Conservation (phyloP, 2,888 invertebrate species). For the Agonopterix subpropinquella region DNA sequence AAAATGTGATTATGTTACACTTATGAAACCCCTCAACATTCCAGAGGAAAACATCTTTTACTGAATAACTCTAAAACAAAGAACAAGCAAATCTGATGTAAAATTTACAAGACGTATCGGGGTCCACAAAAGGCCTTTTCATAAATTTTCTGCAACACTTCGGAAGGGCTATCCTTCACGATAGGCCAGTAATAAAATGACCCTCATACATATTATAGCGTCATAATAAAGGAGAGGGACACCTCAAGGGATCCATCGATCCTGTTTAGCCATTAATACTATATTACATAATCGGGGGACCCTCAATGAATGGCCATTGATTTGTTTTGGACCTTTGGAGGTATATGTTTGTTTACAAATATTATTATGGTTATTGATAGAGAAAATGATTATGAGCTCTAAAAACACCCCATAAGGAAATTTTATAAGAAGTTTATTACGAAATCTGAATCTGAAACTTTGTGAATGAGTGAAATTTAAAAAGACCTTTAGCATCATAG, state of each 20-base stretch:
- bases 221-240: slow-evolving; percentile 50
- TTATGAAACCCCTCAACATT: no score
- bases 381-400: no score
- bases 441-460: no score
- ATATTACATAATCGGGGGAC: slow-evolving; percentile 36
- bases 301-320: slow-evolving; percentile 18
- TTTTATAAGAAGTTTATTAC: no score
- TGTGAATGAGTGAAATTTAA: no score
- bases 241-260: slow-evolving; percentile 61
- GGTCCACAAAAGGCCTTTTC: slow-evolving; percentile 41
- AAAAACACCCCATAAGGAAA: no score
- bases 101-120: slow-evolving; percentile 42
- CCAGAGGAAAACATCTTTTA: no score
- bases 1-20: no score
- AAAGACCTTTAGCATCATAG: no score
- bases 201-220: slow-evolving; percentile 61
- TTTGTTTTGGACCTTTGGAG: slow-evolving; percentile 15
- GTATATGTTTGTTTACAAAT: slow-evolving; percentile 2
- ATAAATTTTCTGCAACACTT: slow-evolving; percentile 50
- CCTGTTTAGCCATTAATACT: slow-evolving; percentile 61
- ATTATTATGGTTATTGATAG: no score
- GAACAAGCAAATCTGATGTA: slow-evolving; percentile 13
- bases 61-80: no score
- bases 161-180: slow-evolving; percentile 44
- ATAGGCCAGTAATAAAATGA: slow-evolving; percentile 60